Evolutionary conservation across 2,888 invertebrate genomes (phyloP).

Genomic region (Acrobasis suavella): DNA sequence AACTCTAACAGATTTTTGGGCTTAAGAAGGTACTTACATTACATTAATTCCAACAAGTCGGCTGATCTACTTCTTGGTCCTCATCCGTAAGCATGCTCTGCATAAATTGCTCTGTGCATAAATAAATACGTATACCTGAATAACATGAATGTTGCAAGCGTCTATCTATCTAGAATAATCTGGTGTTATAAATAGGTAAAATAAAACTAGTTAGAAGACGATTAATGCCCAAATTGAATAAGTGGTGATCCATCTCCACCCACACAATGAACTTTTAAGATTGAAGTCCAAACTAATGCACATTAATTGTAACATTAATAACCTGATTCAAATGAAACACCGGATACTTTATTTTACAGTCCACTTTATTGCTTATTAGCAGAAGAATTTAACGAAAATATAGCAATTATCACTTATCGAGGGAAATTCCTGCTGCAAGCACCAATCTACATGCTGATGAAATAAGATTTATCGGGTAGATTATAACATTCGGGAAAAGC

Average conservation of each 20-base stretch:
- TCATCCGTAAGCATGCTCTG: no score
- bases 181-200: not conserved
- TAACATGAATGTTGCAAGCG: no score
- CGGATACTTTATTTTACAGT: slow-evolving; percentile 20
- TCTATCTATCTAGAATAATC: not conserved
- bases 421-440: slow-evolving; percentile 17
- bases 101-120: no score
- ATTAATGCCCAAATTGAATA: slow-evolving; percentile 13
- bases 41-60: no score
- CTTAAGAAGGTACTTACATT: no score
- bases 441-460: slow-evolving; percentile 16
- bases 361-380: slow-evolving; percentile 12
- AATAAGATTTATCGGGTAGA: slow-evolving; percentile 22
- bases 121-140: no score
- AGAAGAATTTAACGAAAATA: not conserved
- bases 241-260: slow-evolving; percentile 27
- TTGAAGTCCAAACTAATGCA: not conserved
- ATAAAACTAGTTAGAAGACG: not conserved
- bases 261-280: slow-evolving; percentile 5
- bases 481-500: not conserved
- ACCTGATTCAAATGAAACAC: slow-evolving; percentile 17
- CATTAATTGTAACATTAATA: slow-evolving; percentile 16
- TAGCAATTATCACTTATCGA: slow-evolving; percentile 7
- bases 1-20: no score
- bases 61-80: no score